phyloP scores from a whole-genome alignment of 35 echinoderm and acorn worm species.

The Ptychodera flava region DNA sequence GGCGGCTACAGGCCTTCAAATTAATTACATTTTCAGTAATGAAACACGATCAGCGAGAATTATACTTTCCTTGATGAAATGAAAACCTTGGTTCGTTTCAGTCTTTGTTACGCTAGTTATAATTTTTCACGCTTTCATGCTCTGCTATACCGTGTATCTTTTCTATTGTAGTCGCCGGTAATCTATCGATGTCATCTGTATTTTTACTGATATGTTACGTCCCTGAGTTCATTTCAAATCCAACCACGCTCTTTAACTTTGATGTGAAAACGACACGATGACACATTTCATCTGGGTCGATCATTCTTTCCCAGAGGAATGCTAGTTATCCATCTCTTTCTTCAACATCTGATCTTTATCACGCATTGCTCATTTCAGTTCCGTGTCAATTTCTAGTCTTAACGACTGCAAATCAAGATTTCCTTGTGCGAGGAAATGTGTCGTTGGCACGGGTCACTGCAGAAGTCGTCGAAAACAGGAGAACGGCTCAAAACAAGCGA shows the following conservation, averaged over 20 bases:
- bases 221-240: neutral
- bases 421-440: neutral
- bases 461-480: no score
- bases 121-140: neutral
- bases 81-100: neutral
- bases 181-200: neutral
- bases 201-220: neutral
- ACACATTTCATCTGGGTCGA: neutral
- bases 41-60: neutral
- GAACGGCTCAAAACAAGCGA: no score
- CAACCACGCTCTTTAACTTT: neutral
- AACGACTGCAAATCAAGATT: neutral
- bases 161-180: neutral
- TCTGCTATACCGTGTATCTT: neutral
- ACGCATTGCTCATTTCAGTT: neutral
- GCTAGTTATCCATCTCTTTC: neutral
- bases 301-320: neutral
- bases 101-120: conserved; percentile 1
- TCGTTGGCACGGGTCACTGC: neutral
- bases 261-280: neutral
- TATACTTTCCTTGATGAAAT: neutral
- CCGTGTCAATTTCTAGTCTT: neutral
- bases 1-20: neutral
- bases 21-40: conserved; percentile 2
- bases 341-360: neutral